Conservation (phyloP, 2,888 invertebrate species). For the Pogonocherus hispidulus region DNA sequence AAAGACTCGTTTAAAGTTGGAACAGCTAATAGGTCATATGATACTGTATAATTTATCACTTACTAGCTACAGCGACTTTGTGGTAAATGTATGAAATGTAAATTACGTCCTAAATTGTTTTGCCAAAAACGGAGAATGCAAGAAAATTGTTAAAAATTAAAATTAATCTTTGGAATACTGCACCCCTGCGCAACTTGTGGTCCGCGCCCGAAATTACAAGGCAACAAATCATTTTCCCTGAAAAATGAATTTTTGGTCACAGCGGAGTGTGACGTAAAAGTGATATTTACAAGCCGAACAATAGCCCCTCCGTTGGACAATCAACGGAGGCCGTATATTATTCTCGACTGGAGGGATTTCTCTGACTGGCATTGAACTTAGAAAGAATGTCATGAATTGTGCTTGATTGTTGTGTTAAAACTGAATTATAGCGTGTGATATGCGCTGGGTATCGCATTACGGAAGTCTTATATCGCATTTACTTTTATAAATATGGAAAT, state of each 20-base stretch:
- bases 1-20: no score
- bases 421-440: not conserved
- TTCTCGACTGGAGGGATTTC: slow-evolving; percentile 4
- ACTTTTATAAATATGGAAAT: not conserved
- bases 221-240: not conserved
- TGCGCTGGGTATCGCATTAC: not conserved
- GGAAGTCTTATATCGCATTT: not conserved
- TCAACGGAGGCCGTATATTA: slow-evolving; percentile 13
- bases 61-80: no score
- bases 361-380: slow-evolving; percentile 11
- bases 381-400: slow-evolving; percentile 6
- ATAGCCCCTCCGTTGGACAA: slow-evolving; percentile 3
- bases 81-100: no score
- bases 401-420: not conserved
- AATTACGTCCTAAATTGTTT: no score
- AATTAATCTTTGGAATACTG: no score
- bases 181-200: no score
- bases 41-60: no score
- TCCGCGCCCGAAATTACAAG: not conserved
- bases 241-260: not conserved
- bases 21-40: no score
- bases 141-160: no score
- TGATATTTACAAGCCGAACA: slow-evolving; percentile 11
- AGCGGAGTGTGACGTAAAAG: slow-evolving; percentile 2
- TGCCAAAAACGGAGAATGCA: no score